These are phyloP conservation scores for Diarsia mendica DNA, from an alignment of 2,888 invertebrate species.

Conservation along the genomic window DNA sequence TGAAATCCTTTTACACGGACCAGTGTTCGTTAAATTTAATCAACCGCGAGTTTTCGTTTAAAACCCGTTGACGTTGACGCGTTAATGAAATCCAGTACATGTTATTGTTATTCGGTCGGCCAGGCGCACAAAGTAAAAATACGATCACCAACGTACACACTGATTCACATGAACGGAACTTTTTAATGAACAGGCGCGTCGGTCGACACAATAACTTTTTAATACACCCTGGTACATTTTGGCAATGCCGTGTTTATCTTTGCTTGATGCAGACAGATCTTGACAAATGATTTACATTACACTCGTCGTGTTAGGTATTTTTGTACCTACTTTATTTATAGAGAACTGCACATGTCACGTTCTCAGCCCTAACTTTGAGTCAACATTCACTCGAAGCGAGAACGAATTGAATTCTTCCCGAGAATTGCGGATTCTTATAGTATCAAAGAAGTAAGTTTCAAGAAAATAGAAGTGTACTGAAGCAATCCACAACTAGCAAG, in stretches of 20 bases:
- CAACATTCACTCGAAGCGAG: slow-evolving; percentile 6
- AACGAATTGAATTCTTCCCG: not conserved
- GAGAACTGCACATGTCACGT: not conserved
- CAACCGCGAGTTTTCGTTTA: slow-evolving; percentile 22
- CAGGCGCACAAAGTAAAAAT: slow-evolving; percentile 13
- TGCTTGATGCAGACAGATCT: not conserved
- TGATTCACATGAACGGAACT: slow-evolving; percentile 13
- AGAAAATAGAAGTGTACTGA: slow-evolving; percentile 10
- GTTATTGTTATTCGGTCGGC: slow-evolving; percentile 34
- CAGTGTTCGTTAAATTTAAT: slow-evolving; percentile 37
- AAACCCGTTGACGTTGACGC: slow-evolving; percentile 27
- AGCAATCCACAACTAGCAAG: slow-evolving; percentile 3
- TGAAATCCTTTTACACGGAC: not conserved
- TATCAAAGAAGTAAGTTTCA: slow-evolving; percentile 9
- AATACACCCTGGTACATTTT: slow-evolving; percentile 9
- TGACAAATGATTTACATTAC: not conserved
- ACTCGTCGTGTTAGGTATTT: not conserved
- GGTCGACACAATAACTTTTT: slow-evolving; percentile 10
- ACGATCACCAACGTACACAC: slow-evolving; percentile 17
- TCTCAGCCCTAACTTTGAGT: slow-evolving; percentile 5
- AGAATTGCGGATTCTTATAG: not conserved
- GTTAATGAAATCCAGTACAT: slow-evolving; percentile 38
- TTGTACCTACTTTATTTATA: not conserved
- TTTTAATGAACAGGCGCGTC: slow-evolving; percentile 31
- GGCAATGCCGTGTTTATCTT: not conserved